Percentiles rank a stretch among this genome's conserved stretches.
Conservation (phyloP, 2,113 vertebrate species). For the Etheostoma spectabile region DNA sequence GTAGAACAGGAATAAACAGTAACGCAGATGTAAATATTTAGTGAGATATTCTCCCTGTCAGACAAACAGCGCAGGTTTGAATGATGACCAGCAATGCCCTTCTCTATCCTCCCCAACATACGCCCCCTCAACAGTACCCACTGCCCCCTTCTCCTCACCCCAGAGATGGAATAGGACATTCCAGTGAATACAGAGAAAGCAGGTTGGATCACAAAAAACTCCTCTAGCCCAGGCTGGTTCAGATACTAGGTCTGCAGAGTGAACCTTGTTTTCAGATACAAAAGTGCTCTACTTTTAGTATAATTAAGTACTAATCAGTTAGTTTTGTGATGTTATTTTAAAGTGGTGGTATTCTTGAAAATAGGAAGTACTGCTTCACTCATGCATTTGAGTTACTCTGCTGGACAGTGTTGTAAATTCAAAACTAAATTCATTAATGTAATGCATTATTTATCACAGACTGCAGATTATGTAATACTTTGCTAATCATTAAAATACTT, state of each 20-base stretch:
- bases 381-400: background rate
- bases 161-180: constrained; percentile 54
- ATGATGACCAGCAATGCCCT: constrained; percentile 70
- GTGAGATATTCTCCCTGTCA: constrained; percentile 85
- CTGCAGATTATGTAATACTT: background rate
- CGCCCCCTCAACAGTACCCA: constrained; percentile 34
- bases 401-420: background rate
- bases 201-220: constrained; percentile 35
- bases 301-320: background rate
- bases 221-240: background rate
- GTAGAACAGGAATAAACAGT: constrained; percentile 87
- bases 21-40: constrained; percentile 96
- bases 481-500: constrained; percentile 2
- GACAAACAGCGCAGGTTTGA: constrained; percentile 81
- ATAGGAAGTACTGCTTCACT: background rate
- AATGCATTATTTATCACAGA: background rate
- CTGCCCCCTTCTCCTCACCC: constrained; percentile 49
- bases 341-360: constrained; percentile 12
- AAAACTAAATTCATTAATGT: background rate
- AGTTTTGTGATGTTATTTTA: constrained; percentile 1
- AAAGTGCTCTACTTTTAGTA: background rate
- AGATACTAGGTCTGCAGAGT: constrained; percentile 5
- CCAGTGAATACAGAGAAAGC: constrained; percentile 43
- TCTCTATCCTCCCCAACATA: constrained; percentile 59
- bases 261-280: constrained; percentile 7